Percentiles rank a stretch among this genome's conserved stretches.
Conservation (phyloP, 2,888 invertebrate species). For the Ophion ventricosus region DNA sequence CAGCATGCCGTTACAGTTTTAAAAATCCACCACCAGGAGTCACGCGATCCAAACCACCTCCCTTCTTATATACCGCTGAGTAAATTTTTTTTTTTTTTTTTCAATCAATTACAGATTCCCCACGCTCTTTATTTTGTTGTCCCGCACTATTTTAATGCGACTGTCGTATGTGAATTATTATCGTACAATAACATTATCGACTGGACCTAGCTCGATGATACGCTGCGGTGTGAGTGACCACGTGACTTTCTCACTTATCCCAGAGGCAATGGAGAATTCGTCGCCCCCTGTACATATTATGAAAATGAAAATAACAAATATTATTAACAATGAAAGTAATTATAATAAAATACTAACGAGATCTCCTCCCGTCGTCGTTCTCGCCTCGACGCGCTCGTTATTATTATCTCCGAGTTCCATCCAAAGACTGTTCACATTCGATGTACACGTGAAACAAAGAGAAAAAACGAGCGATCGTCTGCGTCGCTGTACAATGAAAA, state of each 20-base stretch:
- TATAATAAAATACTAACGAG: constrained; percentile 15
- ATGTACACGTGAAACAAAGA: constrained; percentile 1
- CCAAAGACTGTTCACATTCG: constrained; percentile 68
- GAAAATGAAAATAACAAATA: constrained; percentile 27
- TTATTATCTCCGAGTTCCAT: constrained; percentile 62
- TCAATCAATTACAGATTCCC: neutral
- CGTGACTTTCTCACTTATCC: constrained; percentile 35
- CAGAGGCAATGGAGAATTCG: constrained; percentile 23
- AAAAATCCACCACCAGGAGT: constrained; percentile 1
- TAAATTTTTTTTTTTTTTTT: neutral
- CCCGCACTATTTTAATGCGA: neutral
- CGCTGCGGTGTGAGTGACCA: constrained; percentile 11
- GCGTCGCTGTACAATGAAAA: constrained; percentile 71
- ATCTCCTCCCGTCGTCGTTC: constrained; percentile 12
- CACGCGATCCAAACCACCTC: neutral
- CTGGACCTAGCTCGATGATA: constrained; percentile 30
- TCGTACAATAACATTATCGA: neutral
- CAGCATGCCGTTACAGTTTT: constrained; percentile 3
- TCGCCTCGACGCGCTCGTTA: constrained; percentile 20
- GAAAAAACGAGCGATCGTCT: constrained; percentile 56
- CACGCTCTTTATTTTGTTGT: neutral
- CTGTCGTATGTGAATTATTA: constrained; percentile 25
- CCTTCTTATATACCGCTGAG: neutral
- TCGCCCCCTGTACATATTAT: constrained; percentile 56
- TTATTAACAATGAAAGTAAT: constrained; percentile 9